Evolutionary conservation across 1,140 invertebrate genomes (phyloP).

Genomic region (Drosophila gunungcola): DNA sequence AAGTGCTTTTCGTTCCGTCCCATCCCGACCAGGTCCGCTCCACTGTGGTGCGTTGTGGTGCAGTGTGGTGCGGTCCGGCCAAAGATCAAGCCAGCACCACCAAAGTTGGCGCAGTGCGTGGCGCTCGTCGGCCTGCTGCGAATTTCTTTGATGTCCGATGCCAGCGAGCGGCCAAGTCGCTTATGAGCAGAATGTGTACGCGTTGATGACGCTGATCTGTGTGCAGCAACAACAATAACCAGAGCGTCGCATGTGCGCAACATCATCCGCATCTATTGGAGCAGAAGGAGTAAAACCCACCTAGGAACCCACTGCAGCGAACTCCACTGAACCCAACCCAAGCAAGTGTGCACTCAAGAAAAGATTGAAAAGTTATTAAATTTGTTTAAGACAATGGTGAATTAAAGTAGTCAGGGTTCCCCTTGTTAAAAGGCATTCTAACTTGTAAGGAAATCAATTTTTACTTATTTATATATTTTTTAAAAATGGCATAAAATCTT

Average conservation of each 20-base stretch:
- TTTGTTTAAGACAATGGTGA: no score
- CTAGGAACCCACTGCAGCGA: slow-evolving; percentile 59
- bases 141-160: slow-evolving; percentile 70
- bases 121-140: slow-evolving; percentile 60
- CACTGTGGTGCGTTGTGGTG: slow-evolving; percentile 22
- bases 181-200: slow-evolving; percentile 72
- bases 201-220: slow-evolving; percentile 73
- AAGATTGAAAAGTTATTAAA: not conserved
- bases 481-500: no score
- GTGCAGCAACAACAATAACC: slow-evolving; percentile 52
- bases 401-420: no score
- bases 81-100: slow-evolving; percentile 75
- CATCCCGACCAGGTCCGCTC: slow-evolving; percentile 4
- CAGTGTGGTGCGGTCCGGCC: slow-evolving; percentile 26
- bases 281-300: slow-evolving; percentile 70
- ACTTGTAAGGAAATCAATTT: no score
- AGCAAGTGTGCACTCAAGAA: not conserved
- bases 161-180: slow-evolving; percentile 56
- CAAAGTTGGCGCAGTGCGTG: slow-evolving; percentile 72
- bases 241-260: slow-evolving; percentile 62
- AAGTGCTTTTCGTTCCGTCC: slow-evolving; percentile 53
- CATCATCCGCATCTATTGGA: slow-evolving; percentile 72
- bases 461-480: no score
- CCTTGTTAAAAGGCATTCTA: no score
- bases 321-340: slow-evolving; percentile 52